Percentiles rank a stretch among this genome's conserved stretches.
phyloP scores from a whole-genome alignment of 1,140 invertebrate genomes.

The Leptopilina clavipes region DNA sequence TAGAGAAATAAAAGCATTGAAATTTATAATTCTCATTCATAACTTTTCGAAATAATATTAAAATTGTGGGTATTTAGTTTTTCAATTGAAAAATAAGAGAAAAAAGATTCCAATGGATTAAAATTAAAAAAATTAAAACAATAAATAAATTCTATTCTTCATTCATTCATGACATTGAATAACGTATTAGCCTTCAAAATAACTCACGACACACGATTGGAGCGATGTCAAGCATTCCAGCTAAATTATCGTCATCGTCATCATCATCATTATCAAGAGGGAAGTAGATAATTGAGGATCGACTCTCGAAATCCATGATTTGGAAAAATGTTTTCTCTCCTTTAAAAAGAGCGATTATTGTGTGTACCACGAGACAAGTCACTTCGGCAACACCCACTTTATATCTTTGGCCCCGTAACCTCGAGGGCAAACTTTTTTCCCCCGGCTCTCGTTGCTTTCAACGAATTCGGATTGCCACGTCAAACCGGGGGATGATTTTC shows the following conservation, averaged over 20 bases:
- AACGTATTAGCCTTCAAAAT: not conserved
- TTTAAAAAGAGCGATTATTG: not conserved
- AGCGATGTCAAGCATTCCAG: not conserved
- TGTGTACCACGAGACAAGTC: constrained; percentile 24
- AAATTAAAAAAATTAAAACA: no score
- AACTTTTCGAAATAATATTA: no score
- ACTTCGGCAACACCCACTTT: constrained; percentile 62
- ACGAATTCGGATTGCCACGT: not conserved
- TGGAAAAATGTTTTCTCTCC: no score
- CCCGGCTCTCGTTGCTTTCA: not conserved
- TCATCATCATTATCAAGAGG: not conserved
- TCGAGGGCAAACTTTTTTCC: constrained; percentile 54
- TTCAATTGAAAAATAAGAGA: no score
- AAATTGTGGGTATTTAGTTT: no score
- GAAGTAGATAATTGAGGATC: not conserved
- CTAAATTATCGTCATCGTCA: not conserved
- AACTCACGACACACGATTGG: not conserved
- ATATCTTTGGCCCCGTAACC: constrained; percentile 60
- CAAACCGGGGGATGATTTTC: constrained; percentile 6
- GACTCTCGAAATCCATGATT: constrained; percentile 12
- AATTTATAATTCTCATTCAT: no score
- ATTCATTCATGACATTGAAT: not conserved
- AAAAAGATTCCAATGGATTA: no score
- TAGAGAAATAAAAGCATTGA: no score
- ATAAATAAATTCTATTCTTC: no score